Evolutionary conservation across 2,113 vertebrate genomes (phyloP).

Genomic region (Gila orcuttii): DNA sequence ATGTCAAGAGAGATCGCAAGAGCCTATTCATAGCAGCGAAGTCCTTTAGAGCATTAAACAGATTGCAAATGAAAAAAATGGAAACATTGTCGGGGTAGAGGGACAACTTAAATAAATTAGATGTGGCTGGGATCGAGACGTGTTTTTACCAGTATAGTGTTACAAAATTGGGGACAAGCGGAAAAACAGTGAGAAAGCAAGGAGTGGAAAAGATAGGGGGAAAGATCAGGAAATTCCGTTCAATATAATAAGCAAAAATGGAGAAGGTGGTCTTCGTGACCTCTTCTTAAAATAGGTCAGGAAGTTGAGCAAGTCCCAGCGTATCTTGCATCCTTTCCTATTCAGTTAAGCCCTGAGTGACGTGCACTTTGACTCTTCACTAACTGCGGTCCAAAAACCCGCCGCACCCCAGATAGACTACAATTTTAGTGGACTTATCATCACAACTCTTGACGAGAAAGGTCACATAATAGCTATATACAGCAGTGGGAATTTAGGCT

Average conservation of each 20-base stretch:
- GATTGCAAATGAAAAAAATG: not conserved
- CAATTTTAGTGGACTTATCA: not conserved
- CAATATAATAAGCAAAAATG: constrained; percentile 13
- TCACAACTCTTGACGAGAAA: constrained; percentile 1
- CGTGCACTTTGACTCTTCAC: constrained; percentile 17
- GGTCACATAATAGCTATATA: not conserved
- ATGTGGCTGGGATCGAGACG: not conserved
- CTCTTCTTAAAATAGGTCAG: constrained; percentile 48
- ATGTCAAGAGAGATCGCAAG: constrained; percentile 15
- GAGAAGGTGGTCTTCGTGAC: constrained; percentile 37
- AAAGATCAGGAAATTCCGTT: constrained; percentile 15
- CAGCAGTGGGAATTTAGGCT: not conserved
- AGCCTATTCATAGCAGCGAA: not conserved
- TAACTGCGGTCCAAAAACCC: not conserved
- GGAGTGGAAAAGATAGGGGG: not conserved
- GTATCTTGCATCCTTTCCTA: constrained; percentile 66
- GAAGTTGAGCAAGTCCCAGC: constrained; percentile 48
- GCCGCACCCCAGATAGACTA: not conserved
- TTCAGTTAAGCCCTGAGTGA: constrained; percentile 47
- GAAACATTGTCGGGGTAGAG: not conserved
- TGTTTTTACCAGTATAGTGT: not conserved
- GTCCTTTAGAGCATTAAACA: not conserved
- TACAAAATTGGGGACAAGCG: not conserved
- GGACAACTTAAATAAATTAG: not conserved
- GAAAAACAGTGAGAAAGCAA: not conserved